Evolutionary conservation across 2,113 vertebrate species (phyloP).

Genomic region (Sarotherodon lohbergeri): DNA sequence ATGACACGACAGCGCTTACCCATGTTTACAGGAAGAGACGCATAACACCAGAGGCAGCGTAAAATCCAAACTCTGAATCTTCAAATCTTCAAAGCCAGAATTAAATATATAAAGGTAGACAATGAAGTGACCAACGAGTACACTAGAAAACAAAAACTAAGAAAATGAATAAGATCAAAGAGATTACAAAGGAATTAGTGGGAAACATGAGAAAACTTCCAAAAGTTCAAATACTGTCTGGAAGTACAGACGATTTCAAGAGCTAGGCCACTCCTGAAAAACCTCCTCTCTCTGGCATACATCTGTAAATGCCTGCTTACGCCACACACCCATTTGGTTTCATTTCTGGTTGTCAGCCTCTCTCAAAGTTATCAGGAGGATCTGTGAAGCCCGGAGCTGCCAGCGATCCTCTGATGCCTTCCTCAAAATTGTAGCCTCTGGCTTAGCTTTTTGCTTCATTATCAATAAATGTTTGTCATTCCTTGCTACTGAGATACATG

Average conservation of each 20-base stretch:
- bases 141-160: background rate
- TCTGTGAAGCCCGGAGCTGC: background rate
- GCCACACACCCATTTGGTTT: background rate
- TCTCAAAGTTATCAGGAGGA: background rate
- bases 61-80: background rate
- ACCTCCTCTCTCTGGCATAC: background rate
- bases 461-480: background rate
- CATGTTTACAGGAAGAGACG: background rate
- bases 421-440: background rate
- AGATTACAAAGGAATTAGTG: rapidly evolving
- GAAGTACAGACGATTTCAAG: background rate
- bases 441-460: background rate
- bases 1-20: rapidly evolving
- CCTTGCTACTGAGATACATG: background rate
- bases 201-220: background rate
- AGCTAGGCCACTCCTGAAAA: background rate
- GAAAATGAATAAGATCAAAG: background rate
- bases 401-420: background rate
- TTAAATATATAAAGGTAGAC: background rate
- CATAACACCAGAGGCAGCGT: rapidly evolving
- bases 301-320: background rate
- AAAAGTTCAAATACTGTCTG: background rate
- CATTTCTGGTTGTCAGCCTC: background rate
- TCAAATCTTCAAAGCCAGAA: background rate
- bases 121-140: background rate